Conservation (phyloP, 64 coral and sea anemone genomes). For the Montipora cactus region DNA sequence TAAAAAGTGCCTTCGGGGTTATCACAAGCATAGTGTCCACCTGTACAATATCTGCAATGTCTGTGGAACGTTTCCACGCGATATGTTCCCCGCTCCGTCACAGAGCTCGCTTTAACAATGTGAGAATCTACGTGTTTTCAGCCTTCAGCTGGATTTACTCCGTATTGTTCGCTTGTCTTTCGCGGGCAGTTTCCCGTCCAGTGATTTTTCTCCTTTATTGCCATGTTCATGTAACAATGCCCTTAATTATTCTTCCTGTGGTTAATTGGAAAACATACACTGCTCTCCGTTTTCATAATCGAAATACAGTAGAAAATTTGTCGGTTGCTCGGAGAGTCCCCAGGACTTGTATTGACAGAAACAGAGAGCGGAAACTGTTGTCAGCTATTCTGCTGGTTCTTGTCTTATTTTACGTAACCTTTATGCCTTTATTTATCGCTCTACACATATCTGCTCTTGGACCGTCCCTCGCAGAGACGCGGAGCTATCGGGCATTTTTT, state of each 20-base stretch:
- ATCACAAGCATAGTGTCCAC: background rate
- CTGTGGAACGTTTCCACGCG: conserved; percentile 1
- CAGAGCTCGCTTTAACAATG: background rate
- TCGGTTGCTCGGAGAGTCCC: no score
- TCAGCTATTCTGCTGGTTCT: no score
- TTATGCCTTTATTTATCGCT: no score
- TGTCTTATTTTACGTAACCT: no score
- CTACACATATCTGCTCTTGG: no score
- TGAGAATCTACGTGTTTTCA: background rate
- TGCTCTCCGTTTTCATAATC: conserved; percentile 4
- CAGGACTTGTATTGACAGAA: no score
- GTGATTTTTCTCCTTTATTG: background rate
- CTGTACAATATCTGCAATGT: conserved; percentile 1
- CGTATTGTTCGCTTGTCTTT: background rate
- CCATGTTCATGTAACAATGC: background rate
- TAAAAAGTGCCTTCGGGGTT: background rate
- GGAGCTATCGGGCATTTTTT: no score
- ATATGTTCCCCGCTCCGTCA: background rate
- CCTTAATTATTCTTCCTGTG: background rate
- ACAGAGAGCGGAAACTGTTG: no score
- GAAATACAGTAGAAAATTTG: no score
- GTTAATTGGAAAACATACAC: conserved; percentile 34
- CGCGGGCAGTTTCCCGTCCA: background rate
- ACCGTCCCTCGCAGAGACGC: no score
- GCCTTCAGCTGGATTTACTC: background rate